Conservation (phyloP, 2,888 invertebrate species). For the Dyspetes luteomarginatus region DNA sequence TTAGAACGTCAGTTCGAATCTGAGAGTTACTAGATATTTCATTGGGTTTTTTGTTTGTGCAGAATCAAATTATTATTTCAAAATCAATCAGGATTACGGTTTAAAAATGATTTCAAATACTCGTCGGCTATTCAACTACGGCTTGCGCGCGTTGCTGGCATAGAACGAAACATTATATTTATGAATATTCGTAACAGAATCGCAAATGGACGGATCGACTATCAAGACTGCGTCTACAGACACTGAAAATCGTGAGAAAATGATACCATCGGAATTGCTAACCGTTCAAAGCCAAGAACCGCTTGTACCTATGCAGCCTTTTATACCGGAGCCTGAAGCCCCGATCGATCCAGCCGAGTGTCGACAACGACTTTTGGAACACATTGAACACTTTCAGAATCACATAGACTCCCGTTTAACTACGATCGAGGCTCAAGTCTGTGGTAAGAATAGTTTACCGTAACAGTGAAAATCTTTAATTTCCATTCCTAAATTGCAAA, state of each 20-base stretch:
- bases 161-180: too few relatives aligned
- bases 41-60: too few relatives aligned
- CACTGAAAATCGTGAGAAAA: constrained; percentile 6
- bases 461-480: background rate
- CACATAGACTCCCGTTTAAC: constrained; percentile 89
- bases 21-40: too few relatives aligned
- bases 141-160: too few relatives aligned
- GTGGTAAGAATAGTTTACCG: constrained; percentile 84
- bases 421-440: constrained; percentile 90
- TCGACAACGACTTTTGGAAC: constrained; percentile 89
- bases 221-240: constrained; percentile 30
- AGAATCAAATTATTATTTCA: too few relatives aligned
- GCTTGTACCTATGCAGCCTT: constrained; percentile 74
- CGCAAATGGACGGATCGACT: constrained; percentile 32
- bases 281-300: constrained; percentile 43
- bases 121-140: too few relatives aligned
- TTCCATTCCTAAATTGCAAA: too few relatives aligned
- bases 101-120: too few relatives aligned
- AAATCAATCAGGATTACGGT: too few relatives aligned
- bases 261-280: constrained; percentile 24
- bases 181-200: constrained; percentile 23
- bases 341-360: constrained; percentile 92
- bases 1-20: too few relatives aligned
- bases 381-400: constrained; percentile 90
- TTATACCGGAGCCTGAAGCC: constrained; percentile 91